Evolutionary conservation across 2,888 invertebrate genomes (phyloP).

Genomic region (Syrista parreyssii): DNA sequence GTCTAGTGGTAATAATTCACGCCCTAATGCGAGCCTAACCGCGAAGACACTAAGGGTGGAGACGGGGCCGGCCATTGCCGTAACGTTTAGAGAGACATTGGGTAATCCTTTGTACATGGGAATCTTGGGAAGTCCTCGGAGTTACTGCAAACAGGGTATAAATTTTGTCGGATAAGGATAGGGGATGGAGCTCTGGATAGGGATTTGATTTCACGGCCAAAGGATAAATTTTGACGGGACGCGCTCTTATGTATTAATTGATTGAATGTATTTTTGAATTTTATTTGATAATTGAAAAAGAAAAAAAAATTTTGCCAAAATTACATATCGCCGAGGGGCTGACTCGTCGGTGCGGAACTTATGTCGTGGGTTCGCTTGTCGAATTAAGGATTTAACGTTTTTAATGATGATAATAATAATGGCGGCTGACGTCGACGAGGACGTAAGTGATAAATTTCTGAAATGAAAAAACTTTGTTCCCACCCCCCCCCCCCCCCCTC

Average conservation of each 20-base stretch:
- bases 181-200: neutral
- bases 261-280: neutral
- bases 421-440: neutral
- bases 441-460: constrained; percentile 6
- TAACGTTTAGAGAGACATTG: neutral
- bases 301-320: no score
- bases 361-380: neutral
- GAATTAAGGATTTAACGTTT: neutral
- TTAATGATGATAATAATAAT: neutral
- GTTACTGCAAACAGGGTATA: neutral
- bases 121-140: neutral
- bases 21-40: neutral
- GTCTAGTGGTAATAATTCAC: neutral
- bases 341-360: neutral
- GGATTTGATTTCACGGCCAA: neutral
- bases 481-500: neutral
- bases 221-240: neutral
- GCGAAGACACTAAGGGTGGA: neutral
- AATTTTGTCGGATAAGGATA: neutral
- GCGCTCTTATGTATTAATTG: neutral
- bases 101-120: neutral
- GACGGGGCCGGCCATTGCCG: neutral
- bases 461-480: constrained; percentile 6
- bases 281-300: no score
- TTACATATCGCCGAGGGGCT: no score